Base-by-base conservation (phyloP, 2,113 vertebrate genomes). In the Pterocles burchelli region DNA sequence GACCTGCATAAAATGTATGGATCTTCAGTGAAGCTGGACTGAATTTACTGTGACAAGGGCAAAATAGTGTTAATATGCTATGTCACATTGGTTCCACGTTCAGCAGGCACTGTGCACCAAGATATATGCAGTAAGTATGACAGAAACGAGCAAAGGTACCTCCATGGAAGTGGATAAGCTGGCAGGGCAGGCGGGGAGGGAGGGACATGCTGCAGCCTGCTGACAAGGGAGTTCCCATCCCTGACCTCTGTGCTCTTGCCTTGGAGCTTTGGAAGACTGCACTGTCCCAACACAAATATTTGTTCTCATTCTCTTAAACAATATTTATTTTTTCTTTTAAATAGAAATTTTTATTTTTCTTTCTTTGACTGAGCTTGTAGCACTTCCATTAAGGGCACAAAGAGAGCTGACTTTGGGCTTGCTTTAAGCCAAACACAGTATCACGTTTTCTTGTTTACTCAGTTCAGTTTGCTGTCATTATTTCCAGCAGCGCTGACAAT, bases 261-360 rank as follows among this genome's bases (percentile, higher is more conserved):
- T 63, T 34, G n/a, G 68, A 78, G 61, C 54, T 78, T 66, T 36
- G 55, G 80, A 55, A 93, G 76, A 55, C 25, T 34, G 43, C 51
- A 8, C 38, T 28, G 48, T 59, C 83, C 83, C 95, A 95, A 51
- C 18, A 63, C 59, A 96, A 96, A 92, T 95, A 95, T 96, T 97
- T 95, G 83, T 20, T 75, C 76, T 89, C n/a, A 26, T 45, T 89
- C 79, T 90, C 83, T 90, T 63, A 59, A 93, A 89, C 77, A 86
- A n/a, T 17, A 77, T 36, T 85, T 91, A 22, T 63, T 94, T 95
- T 80, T 87, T 58, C 55, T 89, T 91, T 94, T 57, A 72, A 78
- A 78, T 34, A 77, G 12, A 58, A 38, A 9, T 21, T 41, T 73
- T 92, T 95, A 20, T 85, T 93, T 87, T 78, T 70, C 19, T 77